These are phyloP conservation scores for Porites lobata DNA, from an alignment of 92 coral and sea anemone genomes.

Conservation along the genomic window DNA sequence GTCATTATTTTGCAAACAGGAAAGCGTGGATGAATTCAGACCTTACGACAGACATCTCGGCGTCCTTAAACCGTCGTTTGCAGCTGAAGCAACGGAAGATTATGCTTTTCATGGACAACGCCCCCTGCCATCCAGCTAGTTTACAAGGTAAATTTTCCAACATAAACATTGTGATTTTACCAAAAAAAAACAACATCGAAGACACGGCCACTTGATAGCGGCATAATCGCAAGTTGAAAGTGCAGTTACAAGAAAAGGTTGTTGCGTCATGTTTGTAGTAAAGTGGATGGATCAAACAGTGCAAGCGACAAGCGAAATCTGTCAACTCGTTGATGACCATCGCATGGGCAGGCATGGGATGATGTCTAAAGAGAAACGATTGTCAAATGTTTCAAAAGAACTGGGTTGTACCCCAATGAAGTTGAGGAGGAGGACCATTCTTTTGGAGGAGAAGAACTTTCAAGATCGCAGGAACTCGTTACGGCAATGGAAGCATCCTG, in stretches of 20 bases:
- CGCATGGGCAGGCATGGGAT: slow-evolving; percentile 74
- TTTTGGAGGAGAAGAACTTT: slow-evolving; percentile 58
- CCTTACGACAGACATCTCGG: slow-evolving; percentile 39
- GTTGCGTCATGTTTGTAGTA: slow-evolving; percentile 45
- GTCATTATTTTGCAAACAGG: slow-evolving; percentile 62
- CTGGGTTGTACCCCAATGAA: slow-evolving; percentile 44
- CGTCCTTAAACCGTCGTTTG: slow-evolving; percentile 16
- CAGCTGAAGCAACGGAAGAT: slow-evolving; percentile 32
- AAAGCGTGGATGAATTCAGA: slow-evolving; percentile 71
- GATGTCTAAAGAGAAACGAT: slow-evolving; percentile 59
- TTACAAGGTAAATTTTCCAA: slow-evolving; percentile 40
- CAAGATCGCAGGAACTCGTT: slow-evolving; percentile 60
- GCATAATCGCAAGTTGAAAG: slow-evolving; percentile 68
- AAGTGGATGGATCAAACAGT: slow-evolving; percentile 47
- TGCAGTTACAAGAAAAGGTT: slow-evolving; percentile 57
- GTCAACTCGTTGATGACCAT: slow-evolving; percentile 45
- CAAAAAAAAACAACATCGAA: slow-evolving; percentile 45
- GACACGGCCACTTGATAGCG: slow-evolving; percentile 59
- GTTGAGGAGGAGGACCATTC: slow-evolving; percentile 67
- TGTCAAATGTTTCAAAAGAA: slow-evolving; percentile 65
- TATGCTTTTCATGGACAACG: slow-evolving; percentile 57
- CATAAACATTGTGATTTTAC: slow-evolving; percentile 55
- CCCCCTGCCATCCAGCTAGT: slow-evolving; percentile 59
- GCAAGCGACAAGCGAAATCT: slow-evolving; percentile 65
- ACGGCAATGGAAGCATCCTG: slow-evolving; percentile 50